phyloP scores from a whole-genome alignment of 2,113 vertebrate genomes.

The Empidonax traillii region DNA sequence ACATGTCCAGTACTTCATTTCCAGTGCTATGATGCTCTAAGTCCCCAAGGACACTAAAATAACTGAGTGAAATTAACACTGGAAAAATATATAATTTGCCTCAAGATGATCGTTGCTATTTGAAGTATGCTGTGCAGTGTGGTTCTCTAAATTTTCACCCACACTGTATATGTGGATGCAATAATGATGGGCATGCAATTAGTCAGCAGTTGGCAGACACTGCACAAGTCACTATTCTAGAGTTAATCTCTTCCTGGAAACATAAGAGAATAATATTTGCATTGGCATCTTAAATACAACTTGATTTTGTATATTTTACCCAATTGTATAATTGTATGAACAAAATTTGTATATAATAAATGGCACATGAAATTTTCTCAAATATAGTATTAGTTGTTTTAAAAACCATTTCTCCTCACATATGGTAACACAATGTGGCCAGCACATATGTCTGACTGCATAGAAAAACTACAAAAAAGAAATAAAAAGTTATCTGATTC shows the following conservation, averaged over 20 bases:
- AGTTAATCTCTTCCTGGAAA: slow-evolving; percentile 47
- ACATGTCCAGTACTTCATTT: background rate
- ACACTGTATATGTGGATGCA: background rate
- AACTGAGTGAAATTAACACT: slow-evolving; percentile 6
- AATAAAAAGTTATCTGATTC: background rate
- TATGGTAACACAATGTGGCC: background rate
- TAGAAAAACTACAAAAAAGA: background rate
- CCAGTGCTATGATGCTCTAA: background rate
- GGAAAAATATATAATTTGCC: background rate
- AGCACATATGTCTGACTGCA: slow-evolving; percentile 28
- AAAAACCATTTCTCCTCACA: slow-evolving; percentile 9
- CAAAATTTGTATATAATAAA: slow-evolving; percentile 16
- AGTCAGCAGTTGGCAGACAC: slow-evolving; percentile 9
- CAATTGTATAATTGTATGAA: slow-evolving; percentile 41
- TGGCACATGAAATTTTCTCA: slow-evolving; percentile 14
- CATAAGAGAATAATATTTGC: slow-evolving; percentile 62
- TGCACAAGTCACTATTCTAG: slow-evolving; percentile 26
- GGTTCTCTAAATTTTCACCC: background rate
- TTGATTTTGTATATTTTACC: slow-evolving; percentile 52
- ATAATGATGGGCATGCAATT: background rate
- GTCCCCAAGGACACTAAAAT: background rate
- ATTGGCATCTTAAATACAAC: slow-evolving; percentile 50
- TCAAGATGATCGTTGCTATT: background rate
- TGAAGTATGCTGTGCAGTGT: background rate
- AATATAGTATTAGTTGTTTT: slow-evolving; percentile 4